Evolutionary conservation across 1,140 invertebrate genomes (phyloP).

Genomic region (Bombus confusus): DNA sequence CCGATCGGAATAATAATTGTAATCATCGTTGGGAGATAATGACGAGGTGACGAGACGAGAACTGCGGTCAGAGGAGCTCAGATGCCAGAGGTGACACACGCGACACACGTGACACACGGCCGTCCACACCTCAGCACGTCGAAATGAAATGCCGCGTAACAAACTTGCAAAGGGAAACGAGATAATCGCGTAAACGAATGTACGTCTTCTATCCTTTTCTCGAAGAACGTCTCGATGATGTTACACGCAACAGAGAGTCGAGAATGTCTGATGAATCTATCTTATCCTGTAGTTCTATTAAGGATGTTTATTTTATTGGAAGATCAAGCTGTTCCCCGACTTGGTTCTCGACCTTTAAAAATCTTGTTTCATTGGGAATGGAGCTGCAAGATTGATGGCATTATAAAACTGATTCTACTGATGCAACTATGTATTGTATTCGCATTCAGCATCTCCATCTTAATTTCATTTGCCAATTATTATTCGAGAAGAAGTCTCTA

Average conservation of each 20-base stretch:
- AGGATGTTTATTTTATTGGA: background rate
- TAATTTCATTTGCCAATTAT: background rate
- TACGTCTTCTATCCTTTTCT: background rate
- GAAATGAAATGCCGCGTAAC: slow-evolving; percentile 43
- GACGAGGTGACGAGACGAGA: slow-evolving; percentile 65
- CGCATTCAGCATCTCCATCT: background rate
- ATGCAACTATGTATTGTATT: background rate
- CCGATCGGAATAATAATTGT: slow-evolving; percentile 78
- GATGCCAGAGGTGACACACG: slow-evolving; percentile 59
- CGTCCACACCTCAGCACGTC: slow-evolving; percentile 49
- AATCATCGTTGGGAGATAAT: slow-evolving; percentile 73
- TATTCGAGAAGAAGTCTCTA: background rate
- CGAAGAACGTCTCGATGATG: background rate
- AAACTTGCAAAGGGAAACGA: slow-evolving; percentile 43
- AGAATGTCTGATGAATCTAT: background rate
- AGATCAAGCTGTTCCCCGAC: background rate
- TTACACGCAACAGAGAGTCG: too few relatives aligned
- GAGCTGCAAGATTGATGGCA: background rate
- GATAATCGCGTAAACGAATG: slow-evolving; percentile 39
- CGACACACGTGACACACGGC: slow-evolving; percentile 46
- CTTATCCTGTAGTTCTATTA: background rate
- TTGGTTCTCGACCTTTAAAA: background rate
- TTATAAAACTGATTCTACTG: background rate
- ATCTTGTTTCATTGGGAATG: background rate
- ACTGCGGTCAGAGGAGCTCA: slow-evolving; percentile 11